A percentile compares a stretch with the other conserved stretches of the same genome.
Conservation (phyloP, 1,140 invertebrate species). For the Scaptomyza pallida region DNA sequence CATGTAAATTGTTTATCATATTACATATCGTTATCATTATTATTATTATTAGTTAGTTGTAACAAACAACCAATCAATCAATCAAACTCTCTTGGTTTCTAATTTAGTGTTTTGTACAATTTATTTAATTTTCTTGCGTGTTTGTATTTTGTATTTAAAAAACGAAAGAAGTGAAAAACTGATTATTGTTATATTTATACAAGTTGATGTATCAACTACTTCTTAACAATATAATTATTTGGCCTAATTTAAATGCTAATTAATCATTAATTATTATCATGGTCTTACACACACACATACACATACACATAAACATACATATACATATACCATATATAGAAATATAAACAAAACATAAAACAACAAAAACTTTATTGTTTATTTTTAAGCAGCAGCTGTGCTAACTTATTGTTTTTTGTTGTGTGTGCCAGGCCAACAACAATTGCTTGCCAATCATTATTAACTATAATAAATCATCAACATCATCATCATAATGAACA, state of each 20-base stretch:
- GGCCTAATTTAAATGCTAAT: constrained; percentile 67
- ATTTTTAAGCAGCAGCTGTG: background rate
- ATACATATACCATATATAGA: constrained; percentile 29
- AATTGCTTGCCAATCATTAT: constrained; percentile 43
- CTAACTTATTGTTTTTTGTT: constrained; percentile 8
- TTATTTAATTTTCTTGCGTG: constrained; percentile 53
- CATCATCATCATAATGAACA: constrained; percentile 8
- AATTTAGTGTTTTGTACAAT: constrained; percentile 25
- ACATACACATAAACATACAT: constrained; percentile 13
- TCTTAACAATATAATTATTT: constrained; percentile 51
- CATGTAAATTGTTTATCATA: constrained; percentile 54
- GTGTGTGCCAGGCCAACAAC: constrained; percentile 9
- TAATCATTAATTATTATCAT: constrained; percentile 47
- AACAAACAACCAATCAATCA: constrained; percentile 35
- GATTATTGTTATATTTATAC: constrained; percentile 54
- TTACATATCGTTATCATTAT: constrained; percentile 37
- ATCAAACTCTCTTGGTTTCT: constrained; percentile 46
- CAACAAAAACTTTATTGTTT: constrained; percentile 18
- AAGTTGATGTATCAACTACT: constrained; percentile 53
- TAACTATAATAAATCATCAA: constrained; percentile 18
- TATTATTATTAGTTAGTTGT: constrained; percentile 47
- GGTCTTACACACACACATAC: constrained; percentile 47
- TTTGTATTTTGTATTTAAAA: constrained; percentile 33
- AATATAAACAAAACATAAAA: constrained; percentile 36
- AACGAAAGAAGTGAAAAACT: background rate